Base-by-base conservation (phyloP, 2,113 vertebrate species). In the Lamprotornis superbus region DNA sequence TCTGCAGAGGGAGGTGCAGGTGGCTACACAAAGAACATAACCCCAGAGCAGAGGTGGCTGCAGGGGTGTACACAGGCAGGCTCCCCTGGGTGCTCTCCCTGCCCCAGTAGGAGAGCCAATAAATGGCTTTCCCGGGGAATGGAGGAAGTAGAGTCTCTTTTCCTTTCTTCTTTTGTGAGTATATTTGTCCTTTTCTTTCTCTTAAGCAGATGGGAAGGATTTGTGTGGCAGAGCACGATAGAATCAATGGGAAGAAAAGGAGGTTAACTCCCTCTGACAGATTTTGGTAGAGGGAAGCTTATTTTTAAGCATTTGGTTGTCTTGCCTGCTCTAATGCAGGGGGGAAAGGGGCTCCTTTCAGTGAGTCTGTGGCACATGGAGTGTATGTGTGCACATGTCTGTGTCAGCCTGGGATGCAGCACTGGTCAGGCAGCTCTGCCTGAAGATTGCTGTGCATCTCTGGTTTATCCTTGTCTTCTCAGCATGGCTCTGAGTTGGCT, bases 301-400 rank as follows among this genome's bases (percentile, higher is more conserved):
- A 57, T 57, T 81, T 85, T 73, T 71, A 56, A 78, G 88, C 50
- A 11, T 64, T 70, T 67, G 52, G 60, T 63, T 70, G 64, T 40
- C 80, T 74, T 65, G 46, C 37, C 49, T 67, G 64, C 84, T 77
- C 30, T 42, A 39, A 5, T 2, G 33, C 2, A 10, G 46, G 15
- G 80, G 73, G 81, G 2, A 39, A 33, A 15, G 2, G 21, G 73
- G 73, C 52, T 69, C 73, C 47, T 60, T 30, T 20, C 59, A 33
- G 67, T 0, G 46, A 18, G 80, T 0, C 64, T 19, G 83, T 47
- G 60, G 73, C 50, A 2, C 9, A 7, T 2, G 71, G 49, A 74
- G 69, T 0, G 59, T 8, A 1, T 0, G 3, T 70, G 7, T 12
- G 55, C 53, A 3, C 23, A 0, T 0, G 25, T 2, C 23, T 24